Conservation (phyloP, 1,140 invertebrate genomes). For the Macrostomum lignano region DNA sequence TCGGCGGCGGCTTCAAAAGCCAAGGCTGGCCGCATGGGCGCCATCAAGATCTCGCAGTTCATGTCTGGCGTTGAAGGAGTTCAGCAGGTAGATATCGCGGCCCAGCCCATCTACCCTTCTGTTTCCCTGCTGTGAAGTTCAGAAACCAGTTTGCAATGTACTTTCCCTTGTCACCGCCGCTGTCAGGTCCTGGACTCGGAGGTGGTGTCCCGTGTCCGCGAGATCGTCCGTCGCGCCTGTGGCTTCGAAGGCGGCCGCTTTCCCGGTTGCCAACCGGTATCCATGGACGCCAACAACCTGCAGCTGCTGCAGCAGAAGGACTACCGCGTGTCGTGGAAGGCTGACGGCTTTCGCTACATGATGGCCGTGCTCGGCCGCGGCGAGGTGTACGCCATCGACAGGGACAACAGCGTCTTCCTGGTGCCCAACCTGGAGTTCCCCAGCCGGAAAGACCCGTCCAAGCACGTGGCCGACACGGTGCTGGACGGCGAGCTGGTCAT, state of each 20-base stretch:
- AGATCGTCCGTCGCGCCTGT: not conserved
- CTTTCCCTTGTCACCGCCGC: too few relatives aligned
- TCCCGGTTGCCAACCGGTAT: conserved; percentile 80
- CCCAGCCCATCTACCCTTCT: too few relatives aligned
- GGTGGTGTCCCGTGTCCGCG: not conserved
- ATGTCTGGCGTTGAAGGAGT: too few relatives aligned
- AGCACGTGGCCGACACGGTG: conserved; percentile 49
- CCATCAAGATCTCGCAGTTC: too few relatives aligned
- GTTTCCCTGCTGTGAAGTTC: too few relatives aligned
- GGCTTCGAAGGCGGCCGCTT: conserved; percentile 30
- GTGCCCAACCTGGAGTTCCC: conserved; percentile 48
- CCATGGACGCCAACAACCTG: conserved; percentile 62
- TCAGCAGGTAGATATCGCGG: too few relatives aligned
- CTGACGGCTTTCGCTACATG: conserved; percentile 80
- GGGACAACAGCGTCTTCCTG: conserved; percentile 74
- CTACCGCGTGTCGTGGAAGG: conserved; percentile 93
- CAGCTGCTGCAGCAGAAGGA: conserved; percentile 42
- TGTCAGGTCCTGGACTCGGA: too few relatives aligned
- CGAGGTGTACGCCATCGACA: conserved; percentile 68
- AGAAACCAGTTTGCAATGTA: too few relatives aligned
- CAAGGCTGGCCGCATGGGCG: too few relatives aligned
- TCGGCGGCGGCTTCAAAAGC: too few relatives aligned
- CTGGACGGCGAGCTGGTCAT: conserved; percentile 92
- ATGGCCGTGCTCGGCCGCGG: conserved; percentile 61
- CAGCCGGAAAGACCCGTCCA: conserved; percentile 40